Evolutionary conservation across 2,888 invertebrate species (phyloP), one percentile per base, ranked within the genome.

Genomic region (Oscheius sp.): DNA sequence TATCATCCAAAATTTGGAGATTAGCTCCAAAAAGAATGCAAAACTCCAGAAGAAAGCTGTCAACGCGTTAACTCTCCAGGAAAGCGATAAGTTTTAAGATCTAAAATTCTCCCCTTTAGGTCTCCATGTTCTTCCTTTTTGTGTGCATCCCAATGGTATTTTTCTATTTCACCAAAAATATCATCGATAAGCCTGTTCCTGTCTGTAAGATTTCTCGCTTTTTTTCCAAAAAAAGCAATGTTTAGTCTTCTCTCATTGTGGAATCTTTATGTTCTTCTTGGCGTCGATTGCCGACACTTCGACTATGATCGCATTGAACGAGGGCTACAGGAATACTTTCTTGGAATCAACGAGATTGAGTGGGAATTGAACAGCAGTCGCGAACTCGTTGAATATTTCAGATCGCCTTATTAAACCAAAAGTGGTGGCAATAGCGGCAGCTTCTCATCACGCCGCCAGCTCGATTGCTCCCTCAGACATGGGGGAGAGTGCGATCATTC

Each of bases 31-130:
- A 12, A 29, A 53, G 31, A 53, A 12, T 2, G 31, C 12, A 33
- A 53, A 53, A n/a, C 23, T 53, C 31, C 53, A 53, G 31, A 53
- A 33, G n/a, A 53, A 29, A 53, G 53, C 53, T n/a, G 15, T 29
- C 4, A 53, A n/a, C 12, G 53, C 53, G 3, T n/a, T 53, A 4
- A 33, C 27, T 17, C 12, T 33, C 10, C 53, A 53, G 53, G 53
- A n/a, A 27, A n/a, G n/a, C n/a, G n/a, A n/a, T n/a, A n/a, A n/a
- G n/a, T n/a, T n/a, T n/a, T n/a, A n/a, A 48, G 12, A 25, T 25
- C 12, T 48, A n/a, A n/a, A n/a, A n/a, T n/a, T n/a, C n/a, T n/a
- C n/a, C n/a, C n/a, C n/a, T 25, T 23, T 12, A 48, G 48, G 48
- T 25, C 3, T 48, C 48, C 4, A 25, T 48, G 25, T 53, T 53